A percentile compares a stretch with the other conserved stretches of the same genome.
phyloP scores from a whole-genome alignment of 2,113 vertebrate species.

The Chlamydotis undulata region DNA sequence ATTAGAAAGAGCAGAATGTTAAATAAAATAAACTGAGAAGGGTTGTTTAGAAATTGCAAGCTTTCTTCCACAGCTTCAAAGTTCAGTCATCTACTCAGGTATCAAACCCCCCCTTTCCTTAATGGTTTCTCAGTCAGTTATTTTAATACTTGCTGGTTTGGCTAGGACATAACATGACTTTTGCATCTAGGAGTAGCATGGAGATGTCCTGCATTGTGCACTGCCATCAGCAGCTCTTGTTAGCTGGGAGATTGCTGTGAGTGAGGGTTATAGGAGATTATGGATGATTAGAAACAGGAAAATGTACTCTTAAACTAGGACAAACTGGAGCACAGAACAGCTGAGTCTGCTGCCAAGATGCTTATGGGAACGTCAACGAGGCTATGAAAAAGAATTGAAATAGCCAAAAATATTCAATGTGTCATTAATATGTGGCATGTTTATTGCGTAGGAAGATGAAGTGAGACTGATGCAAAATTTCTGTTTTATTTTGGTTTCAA shows the following conservation, averaged over 20 bases:
- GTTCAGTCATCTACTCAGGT: neutral
- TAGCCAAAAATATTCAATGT: neutral
- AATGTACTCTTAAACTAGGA: neutral
- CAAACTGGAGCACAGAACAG: neutral
- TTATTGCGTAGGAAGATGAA: conserved; percentile 15
- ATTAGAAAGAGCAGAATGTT: neutral
- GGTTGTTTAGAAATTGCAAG: neutral
- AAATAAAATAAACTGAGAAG: neutral
- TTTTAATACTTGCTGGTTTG: neutral
- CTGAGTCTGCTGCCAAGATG: neutral
- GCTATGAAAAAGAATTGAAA: neutral
- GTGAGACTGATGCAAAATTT: neutral
- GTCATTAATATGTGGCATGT: neutral
- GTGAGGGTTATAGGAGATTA: neutral
- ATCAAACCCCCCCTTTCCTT: neutral
- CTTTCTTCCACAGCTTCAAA: neutral
- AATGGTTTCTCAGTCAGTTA: neutral
- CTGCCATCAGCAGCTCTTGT: neutral
- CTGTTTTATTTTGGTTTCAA: neutral
- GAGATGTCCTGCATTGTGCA: neutral
- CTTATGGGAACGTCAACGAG: neutral
- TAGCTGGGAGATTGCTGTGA: neutral
- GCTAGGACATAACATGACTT: neutral
- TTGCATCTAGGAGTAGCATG: neutral
- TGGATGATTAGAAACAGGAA: neutral